phyloP scores from a whole-genome alignment of 2,113 vertebrate species.

The Egretta garzetta region DNA sequence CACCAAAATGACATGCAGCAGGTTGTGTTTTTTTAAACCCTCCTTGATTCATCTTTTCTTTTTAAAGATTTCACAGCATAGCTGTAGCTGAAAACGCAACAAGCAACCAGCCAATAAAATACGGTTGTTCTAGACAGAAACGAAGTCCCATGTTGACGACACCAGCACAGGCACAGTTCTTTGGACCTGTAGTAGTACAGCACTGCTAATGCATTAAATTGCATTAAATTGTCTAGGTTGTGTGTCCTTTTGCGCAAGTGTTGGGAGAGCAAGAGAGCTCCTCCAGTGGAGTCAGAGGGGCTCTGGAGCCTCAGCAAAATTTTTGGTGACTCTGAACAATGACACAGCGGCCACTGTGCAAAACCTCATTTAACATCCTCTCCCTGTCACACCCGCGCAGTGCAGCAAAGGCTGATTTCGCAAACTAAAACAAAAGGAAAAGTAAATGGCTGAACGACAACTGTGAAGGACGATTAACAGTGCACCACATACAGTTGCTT shows the following conservation, averaged over 20 bases:
- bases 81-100: neutral
- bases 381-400: neutral
- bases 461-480: neutral
- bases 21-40: neutral
- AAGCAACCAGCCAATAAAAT: neutral
- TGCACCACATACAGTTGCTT: neutral
- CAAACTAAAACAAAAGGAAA: neutral
- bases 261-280: neutral
- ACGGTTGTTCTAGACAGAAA: neutral
- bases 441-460: neutral
- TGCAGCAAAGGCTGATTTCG: neutral
- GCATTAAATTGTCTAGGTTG: neutral
- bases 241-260: neutral
- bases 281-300: neutral
- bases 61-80: neutral
- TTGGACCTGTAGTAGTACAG: neutral
- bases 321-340: neutral
- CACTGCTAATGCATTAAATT: neutral
- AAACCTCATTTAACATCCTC: neutral
- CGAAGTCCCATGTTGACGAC: accelerated
- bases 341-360: neutral
- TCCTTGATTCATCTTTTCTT: neutral
- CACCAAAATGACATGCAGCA: neutral
- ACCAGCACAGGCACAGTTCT: neutral
- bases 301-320: neutral